A percentile compares a stretch with the other conserved stretches of the same genome.
Evolutionary conservation across 2,113 vertebrate species (phyloP).

Genomic region (Pollachius pollachius): DNA sequence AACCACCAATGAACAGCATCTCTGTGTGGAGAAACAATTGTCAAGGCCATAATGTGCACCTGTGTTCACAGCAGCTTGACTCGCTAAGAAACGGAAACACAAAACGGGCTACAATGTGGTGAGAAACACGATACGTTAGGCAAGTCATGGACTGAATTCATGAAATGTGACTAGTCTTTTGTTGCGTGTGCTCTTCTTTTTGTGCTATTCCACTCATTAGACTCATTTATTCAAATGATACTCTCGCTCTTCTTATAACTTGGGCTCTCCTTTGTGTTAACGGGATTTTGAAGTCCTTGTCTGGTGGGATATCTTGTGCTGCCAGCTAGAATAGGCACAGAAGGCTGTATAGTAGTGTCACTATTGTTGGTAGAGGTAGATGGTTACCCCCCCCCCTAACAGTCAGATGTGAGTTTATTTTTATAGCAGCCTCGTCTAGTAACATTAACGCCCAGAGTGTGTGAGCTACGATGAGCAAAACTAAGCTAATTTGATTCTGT

Average conservation of each 20-base stretch:
- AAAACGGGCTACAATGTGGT: neutral
- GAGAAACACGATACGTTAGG: neutral
- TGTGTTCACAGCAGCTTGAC: neutral
- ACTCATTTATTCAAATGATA: constrained; percentile 58
- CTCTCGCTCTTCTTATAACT: constrained; percentile 43
- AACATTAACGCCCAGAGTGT: too few relatives aligned
- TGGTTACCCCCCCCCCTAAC: neutral
- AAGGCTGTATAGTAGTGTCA: neutral
- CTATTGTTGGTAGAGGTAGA: neutral
- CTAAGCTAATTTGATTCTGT: too few relatives aligned
- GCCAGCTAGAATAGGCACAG: constrained; percentile 10
- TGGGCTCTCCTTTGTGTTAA: constrained; percentile 29
- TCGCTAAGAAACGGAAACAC: constrained; percentile 24
- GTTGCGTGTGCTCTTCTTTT: constrained; percentile 10
- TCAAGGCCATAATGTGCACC: too few relatives aligned
- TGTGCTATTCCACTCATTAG: neutral
- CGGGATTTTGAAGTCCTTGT: constrained; percentile 24
- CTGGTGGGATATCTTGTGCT: constrained; percentile 14
- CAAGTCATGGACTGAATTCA: constrained; percentile 17
- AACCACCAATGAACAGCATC: too few relatives aligned
- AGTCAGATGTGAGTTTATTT: too few relatives aligned
- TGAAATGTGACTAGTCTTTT: constrained; percentile 42
- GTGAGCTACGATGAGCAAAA: too few relatives aligned
- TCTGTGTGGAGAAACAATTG: too few relatives aligned
- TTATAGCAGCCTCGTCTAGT: too few relatives aligned